A percentile compares a stretch with the other conserved stretches of the same genome.
Evolutionary conservation across 2,888 invertebrate genomes (phyloP).

Genomic region (Drosophila phalerata): DNA sequence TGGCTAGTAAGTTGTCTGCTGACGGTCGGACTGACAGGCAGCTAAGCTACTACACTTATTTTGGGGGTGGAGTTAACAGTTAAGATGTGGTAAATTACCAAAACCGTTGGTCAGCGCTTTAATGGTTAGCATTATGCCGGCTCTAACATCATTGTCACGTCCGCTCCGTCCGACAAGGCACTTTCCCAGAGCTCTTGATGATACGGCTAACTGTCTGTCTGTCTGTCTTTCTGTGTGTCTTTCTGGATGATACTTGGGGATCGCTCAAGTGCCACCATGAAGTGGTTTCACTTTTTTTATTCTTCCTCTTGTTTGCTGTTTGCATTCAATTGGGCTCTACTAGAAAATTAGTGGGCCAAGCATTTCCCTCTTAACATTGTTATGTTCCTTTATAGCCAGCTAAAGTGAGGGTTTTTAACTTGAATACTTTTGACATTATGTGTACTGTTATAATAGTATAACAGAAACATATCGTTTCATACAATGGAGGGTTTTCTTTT

Average conservation of each 20-base stretch:
- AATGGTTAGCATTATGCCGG: constrained; percentile 27
- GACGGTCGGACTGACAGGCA: background rate
- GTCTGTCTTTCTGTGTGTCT: constrained; percentile 14
- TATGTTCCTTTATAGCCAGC: background rate
- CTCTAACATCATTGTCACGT: constrained; percentile 29
- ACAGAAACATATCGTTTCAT: background rate
- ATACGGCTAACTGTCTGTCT: constrained; percentile 27
- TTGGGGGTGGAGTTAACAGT: constrained; percentile 45
- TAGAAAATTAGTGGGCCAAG: constrained; percentile 2
- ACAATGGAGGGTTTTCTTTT: background rate
- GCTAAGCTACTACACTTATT: constrained; percentile 6
- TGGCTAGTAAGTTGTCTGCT: constrained; percentile 2
- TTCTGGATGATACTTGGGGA: constrained; percentile 28
- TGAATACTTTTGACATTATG: constrained; percentile 7
- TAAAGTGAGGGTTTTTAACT: constrained; percentile 1
- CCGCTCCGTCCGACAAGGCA: constrained; percentile 9
- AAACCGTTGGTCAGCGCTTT: constrained; percentile 46
- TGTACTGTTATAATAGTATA: background rate
- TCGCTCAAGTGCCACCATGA: constrained; percentile 24
- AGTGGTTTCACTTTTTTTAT: constrained; percentile 52
- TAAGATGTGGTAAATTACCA: constrained; percentile 43
- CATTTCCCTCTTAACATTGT: constrained; percentile 18
- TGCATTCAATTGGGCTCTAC: constrained; percentile 7
- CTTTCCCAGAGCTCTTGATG: constrained; percentile 48
- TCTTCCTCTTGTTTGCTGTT: background rate